Percentiles rank a stretch among this genome's conserved stretches.
Conservation (phyloP, 2,888 invertebrate genomes). For the Nemurella pictetii region DNA sequence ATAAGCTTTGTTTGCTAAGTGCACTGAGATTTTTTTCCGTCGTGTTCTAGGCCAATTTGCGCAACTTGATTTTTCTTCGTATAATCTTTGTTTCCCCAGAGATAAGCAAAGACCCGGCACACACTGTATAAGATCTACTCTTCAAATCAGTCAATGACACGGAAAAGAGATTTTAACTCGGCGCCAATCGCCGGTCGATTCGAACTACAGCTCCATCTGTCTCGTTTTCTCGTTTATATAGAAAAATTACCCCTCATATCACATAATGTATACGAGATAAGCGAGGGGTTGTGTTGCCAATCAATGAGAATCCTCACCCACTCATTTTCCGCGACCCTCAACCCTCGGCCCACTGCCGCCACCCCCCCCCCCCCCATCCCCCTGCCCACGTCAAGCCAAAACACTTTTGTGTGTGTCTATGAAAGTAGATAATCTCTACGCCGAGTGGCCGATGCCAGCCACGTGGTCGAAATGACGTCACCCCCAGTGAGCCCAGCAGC, state of each 20-base stretch:
- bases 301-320: constrained; percentile 20
- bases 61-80: too few relatives aligned
- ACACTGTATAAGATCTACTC: not conserved
- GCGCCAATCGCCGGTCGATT: not conserved
- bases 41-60: too few relatives aligned
- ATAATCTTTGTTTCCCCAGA: too few relatives aligned
- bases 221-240: not conserved
- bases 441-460: constrained; percentile 18
- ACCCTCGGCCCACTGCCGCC: not conserved
- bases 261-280: constrained; percentile 25
- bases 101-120: too few relatives aligned
- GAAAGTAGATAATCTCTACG: constrained; percentile 20
- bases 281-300: constrained; percentile 27
- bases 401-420: not conserved
- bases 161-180: not conserved
- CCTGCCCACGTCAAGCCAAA: not conserved
- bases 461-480: constrained; percentile 35
- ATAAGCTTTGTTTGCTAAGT: too few relatives aligned
- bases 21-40: too few relatives aligned
- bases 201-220: not conserved
- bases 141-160: not conserved
- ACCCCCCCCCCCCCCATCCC: not conserved
- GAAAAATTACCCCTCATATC: constrained; percentile 2
- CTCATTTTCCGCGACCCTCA: constrained; percentile 5
- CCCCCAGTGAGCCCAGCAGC: constrained; percentile 26